Evolutionary conservation across 1,140 invertebrate species (phyloP), one percentile per base, ranked within the genome.

Genomic region (Atta colombica): DNA sequence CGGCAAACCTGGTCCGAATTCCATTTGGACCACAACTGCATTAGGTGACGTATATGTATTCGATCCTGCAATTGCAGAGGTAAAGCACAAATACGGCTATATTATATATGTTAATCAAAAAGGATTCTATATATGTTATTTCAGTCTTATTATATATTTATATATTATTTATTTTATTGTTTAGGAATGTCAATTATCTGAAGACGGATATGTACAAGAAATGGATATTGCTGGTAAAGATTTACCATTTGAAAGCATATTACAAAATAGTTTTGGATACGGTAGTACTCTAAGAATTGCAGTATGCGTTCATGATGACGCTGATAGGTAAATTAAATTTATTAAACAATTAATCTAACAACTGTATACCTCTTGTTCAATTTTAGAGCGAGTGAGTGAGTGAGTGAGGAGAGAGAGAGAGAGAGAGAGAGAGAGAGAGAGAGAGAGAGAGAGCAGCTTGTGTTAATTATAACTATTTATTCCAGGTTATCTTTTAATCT

Each of bases 31-130:
- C 14, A 96, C 98, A 7, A 98, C 97, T 28, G 96, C 96, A 61
- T 95, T 97, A 87, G 98, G 98, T 28, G 98, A 98, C 94, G 96
- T 98, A 25, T 97, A 97, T 91, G 97, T 97, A 51, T 98, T 97
- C 95, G 98, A 98, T 96, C 96, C 97, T 49, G 90, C 95, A 35
- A 91, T 93, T n/a, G 92, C 95, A 49, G 96, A 96, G 93, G 95
- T 96, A 94, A 91, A 85, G 77, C 78, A 45, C 0, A 78, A 28
- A 35, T 10, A 55, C 3, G 7, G 25, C 1, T 35, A 55, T 68
- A 14, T 65, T n/a, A 45, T 16, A 74, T 55, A 0, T 31, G 25
- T 39, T 18, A 65, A 39, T 63, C 18, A n/a, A 1, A 49, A 18
- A 28, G 7, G 39, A 85, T 10, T 16, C 0, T 72, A 74, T 51